Percentiles rank a stretch among this genome's conserved stretches.
Evolutionary conservation across 2,888 invertebrate species (phyloP).

Genomic region (Ophioninae sp.): DNA sequence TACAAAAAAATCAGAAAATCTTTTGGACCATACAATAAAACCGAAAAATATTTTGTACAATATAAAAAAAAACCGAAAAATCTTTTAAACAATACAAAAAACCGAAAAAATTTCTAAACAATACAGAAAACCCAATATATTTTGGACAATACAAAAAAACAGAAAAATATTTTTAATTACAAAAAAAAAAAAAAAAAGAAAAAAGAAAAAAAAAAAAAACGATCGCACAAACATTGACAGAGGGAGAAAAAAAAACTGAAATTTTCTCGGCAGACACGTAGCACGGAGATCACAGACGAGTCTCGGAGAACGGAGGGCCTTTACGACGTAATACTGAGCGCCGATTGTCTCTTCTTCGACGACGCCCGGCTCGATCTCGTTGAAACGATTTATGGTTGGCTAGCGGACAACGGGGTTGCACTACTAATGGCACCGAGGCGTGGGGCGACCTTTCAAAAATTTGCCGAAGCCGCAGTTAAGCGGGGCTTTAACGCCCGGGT

Average conservation of each 20-base stretch:
- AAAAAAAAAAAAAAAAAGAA: too few species aligned
- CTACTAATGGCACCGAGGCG: slow-evolving; percentile 90
- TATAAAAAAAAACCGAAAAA: too few species aligned
- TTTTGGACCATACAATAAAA: too few species aligned
- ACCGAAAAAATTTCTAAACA: too few species aligned
- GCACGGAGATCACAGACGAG: slow-evolving; percentile 77
- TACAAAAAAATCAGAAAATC: too few species aligned
- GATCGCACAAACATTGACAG: too few species aligned
- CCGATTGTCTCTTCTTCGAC: slow-evolving; percentile 91
- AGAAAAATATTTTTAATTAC: too few species aligned
- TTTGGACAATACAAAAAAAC: too few species aligned
- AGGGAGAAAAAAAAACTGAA: slow-evolving; percentile 3
- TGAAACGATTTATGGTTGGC: slow-evolving; percentile 85
- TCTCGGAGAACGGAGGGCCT: slow-evolving; percentile 78
- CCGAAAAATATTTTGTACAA: too few species aligned
- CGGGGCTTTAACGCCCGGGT: slow-evolving; percentile 84
- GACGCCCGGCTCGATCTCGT: slow-evolving; percentile 86
- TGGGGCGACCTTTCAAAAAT: slow-evolving; percentile 87
- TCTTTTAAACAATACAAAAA: too few species aligned
- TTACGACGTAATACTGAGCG: slow-evolving; percentile 89
- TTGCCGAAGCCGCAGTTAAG: slow-evolving; percentile 84
- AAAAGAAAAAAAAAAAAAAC: too few species aligned
- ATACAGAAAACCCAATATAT: too few species aligned
- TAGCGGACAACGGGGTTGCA: slow-evolving; percentile 85
- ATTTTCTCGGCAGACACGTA: slow-evolving; percentile 65